Conservation (phyloP, 2,113 vertebrate species). For the Arvicanthis niloticus region DNA sequence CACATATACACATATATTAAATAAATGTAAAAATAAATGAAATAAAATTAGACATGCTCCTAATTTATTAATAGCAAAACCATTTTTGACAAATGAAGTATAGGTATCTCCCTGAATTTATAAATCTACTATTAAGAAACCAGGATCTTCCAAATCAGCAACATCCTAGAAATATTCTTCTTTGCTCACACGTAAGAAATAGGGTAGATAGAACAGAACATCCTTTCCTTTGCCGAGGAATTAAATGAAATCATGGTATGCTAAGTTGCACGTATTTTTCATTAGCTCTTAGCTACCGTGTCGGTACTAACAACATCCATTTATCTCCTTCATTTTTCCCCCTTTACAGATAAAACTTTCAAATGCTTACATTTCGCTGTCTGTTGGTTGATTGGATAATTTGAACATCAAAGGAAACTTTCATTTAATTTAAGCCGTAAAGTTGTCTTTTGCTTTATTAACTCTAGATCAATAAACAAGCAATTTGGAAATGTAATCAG, state of each 20-base stretch:
- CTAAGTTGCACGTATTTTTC: constrained; percentile 85
- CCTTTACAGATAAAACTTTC: constrained; percentile 88
- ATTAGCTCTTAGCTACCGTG: constrained; percentile 84
- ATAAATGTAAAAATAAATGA: not conserved
- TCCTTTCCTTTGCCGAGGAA: constrained; percentile 80
- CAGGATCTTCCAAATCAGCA: constrained; percentile 49
- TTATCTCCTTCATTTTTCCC: constrained; percentile 84
- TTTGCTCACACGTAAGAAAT: constrained; percentile 60
- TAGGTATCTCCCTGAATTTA: constrained; percentile 55
- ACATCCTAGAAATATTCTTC: constrained; percentile 54
- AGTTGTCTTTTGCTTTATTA: constrained; percentile 96
- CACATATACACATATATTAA: not conserved
- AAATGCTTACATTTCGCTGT: constrained; percentile 88
- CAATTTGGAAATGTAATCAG: constrained; percentile 98
- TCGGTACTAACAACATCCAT: constrained; percentile 86
- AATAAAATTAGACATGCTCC: not conserved
- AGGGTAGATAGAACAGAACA: not conserved
- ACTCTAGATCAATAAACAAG: constrained; percentile 99
- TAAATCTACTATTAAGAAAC: constrained; percentile 40
- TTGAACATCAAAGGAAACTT: constrained; percentile 95
- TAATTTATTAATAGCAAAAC: not conserved
- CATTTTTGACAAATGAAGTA: constrained; percentile 71
- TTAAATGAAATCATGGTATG: constrained; percentile 82
- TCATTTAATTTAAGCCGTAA: constrained; percentile 92
- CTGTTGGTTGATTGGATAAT: constrained; percentile 92